phyloP scores from a whole-genome alignment of 2,888 invertebrate species.

The Caenorhabditis imperialis region DNA sequence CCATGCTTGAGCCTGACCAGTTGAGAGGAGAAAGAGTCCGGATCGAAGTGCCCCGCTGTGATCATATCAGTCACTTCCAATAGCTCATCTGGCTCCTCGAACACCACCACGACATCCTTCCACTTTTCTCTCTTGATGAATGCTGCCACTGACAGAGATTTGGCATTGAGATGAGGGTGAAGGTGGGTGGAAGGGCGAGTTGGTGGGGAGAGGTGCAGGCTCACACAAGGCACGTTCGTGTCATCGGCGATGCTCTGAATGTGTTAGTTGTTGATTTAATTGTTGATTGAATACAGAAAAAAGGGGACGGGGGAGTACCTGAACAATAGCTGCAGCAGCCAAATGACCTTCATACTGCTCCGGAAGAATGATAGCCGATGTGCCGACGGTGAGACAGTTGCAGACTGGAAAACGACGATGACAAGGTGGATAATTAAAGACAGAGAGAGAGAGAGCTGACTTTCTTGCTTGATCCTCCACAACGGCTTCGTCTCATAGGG shows the following conservation, averaged over 20 bases:
- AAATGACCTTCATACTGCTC: conserved; percentile 46
- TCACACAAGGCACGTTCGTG: conserved; percentile 43
- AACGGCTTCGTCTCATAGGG: conserved; percentile 46
- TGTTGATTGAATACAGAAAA: too few species aligned
- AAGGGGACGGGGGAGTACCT: too few species aligned
- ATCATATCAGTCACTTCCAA: conserved; percentile 52
- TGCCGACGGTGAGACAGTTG: conserved; percentile 34
- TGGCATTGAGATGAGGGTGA: conserved; percentile 46
- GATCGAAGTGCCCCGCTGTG: conserved; percentile 55
- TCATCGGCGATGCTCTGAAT: conserved; percentile 37
- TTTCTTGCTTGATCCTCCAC: conserved; percentile 46
- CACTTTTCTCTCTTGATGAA: conserved; percentile 55
- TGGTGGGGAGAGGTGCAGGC: conserved; percentile 35
- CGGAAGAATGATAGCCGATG: conserved; percentile 38
- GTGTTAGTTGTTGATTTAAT: too few species aligned
- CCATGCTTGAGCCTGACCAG: conserved; percentile 46
- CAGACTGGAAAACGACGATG: conserved; percentile 28
- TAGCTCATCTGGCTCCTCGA: conserved; percentile 45
- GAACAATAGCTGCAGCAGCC: conserved; percentile 49
- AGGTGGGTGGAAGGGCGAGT: conserved; percentile 40
- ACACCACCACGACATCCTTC: conserved; percentile 55
- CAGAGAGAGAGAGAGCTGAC: conserved; percentile 8
- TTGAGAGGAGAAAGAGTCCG: conserved; percentile 44
- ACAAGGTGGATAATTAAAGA: background rate
- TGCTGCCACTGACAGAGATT: conserved; percentile 48